phyloP scores from a whole-genome alignment of 1,140 invertebrate species.

The Trachymyrmex septentrionalis region DNA sequence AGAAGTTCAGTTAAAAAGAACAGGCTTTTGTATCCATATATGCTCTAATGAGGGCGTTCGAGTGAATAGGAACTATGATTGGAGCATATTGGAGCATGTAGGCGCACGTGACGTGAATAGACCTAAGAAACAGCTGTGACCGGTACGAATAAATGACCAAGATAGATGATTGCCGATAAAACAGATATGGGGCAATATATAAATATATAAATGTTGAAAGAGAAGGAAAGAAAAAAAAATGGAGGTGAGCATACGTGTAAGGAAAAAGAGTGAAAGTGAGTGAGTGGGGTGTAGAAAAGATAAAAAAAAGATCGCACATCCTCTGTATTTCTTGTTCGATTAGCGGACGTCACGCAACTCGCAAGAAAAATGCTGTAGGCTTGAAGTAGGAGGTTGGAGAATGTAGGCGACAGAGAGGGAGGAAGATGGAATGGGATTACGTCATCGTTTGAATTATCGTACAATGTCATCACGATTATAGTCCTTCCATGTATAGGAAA shows the following conservation, averaged over 20 bases:
- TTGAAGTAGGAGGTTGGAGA: slow-evolving; percentile 1
- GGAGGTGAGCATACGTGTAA: neutral
- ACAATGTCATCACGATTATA: neutral
- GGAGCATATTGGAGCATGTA: too few relatives aligned
- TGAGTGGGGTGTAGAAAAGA: neutral
- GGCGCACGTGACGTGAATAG: too few relatives aligned
- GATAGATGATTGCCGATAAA: slow-evolving; percentile 11
- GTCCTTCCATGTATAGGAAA: neutral
- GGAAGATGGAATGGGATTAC: slow-evolving; percentile 63
- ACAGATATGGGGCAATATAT: slow-evolving; percentile 26
- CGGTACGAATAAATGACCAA: slow-evolving; percentile 1
- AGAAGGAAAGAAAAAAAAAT: neutral
- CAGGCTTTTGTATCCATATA: too few relatives aligned
- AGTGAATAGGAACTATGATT: too few relatives aligned
- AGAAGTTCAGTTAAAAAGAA: too few relatives aligned
- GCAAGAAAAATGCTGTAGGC: slow-evolving; percentile 56
- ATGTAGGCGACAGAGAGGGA: neutral
- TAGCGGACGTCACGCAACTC: slow-evolving; percentile 5
- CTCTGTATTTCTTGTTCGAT: slow-evolving; percentile 34
- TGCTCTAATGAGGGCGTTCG: too few relatives aligned
- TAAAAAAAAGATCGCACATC: neutral
- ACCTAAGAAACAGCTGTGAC: neutral
- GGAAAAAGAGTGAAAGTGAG: neutral
- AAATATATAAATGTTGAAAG: slow-evolving; percentile 13
- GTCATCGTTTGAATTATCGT: slow-evolving; percentile 72